phyloP scores from a whole-genome alignment of 2,113 vertebrate species.

The Thalassoma bifasciatum region DNA sequence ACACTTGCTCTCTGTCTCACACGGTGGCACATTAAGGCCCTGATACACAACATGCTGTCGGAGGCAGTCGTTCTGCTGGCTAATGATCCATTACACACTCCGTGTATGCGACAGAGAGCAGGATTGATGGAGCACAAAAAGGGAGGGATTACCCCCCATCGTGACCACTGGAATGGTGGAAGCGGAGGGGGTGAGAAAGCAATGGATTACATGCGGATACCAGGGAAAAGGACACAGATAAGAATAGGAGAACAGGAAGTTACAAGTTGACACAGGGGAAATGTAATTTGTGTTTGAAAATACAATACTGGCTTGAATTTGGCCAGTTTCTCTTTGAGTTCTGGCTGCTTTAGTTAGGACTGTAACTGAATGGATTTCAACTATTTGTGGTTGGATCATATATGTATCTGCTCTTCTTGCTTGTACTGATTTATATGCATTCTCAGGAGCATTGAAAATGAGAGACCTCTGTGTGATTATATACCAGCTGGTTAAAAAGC shows the following conservation, averaged over 20 bases:
- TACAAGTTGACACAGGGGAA: slow-evolving; percentile 1
- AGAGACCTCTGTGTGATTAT: no score
- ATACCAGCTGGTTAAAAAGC: no score
- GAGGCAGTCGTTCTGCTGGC: slow-evolving; percentile 65
- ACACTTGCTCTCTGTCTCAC: slow-evolving; percentile 26
- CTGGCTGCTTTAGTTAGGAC: no score
- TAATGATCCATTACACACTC: slow-evolving; percentile 73
- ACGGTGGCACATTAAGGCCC: slow-evolving; percentile 60
- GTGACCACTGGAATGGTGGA: slow-evolving; percentile 32
- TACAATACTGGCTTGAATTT: neutral
- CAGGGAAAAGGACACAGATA: slow-evolving; percentile 31
- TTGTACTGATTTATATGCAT: no score
- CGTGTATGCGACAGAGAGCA: slow-evolving; percentile 48
- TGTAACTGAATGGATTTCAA: no score
- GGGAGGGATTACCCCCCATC: slow-evolving; percentile 56
- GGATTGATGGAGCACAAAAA: slow-evolving; percentile 59
- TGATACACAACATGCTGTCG: slow-evolving; percentile 55
- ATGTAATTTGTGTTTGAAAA: slow-evolving; percentile 11
- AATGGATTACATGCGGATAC: slow-evolving; percentile 58
- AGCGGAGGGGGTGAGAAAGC: slow-evolving; percentile 19
- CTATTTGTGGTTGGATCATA: no score
- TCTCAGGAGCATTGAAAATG: no score
- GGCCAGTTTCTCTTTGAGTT: neutral
- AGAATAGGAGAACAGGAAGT: slow-evolving; percentile 28
- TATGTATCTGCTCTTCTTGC: no score